phyloP scores from a whole-genome alignment of 2,888 invertebrate genomes.

The Unio pictorum region DNA sequence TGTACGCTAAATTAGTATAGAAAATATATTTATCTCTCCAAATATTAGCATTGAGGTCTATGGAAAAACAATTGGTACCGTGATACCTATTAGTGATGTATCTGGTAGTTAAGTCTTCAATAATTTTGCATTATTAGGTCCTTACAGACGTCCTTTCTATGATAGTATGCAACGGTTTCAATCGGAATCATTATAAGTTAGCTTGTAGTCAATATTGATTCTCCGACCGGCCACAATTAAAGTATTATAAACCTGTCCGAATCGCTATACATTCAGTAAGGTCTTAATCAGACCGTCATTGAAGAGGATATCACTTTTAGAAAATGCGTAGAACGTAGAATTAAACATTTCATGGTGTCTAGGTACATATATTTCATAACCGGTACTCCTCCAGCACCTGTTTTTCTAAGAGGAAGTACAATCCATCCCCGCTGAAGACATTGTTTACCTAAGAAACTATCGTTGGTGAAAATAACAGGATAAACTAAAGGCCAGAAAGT shows the following conservation, averaged over 20 bases:
- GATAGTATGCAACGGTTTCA: conserved; percentile 3
- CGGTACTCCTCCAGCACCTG: conserved; percentile 3
- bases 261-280: neutral
- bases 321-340: conserved; percentile 11
- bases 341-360: neutral
- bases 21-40: no score
- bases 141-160: conserved; percentile 2
- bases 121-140: no score
- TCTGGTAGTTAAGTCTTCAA: no score
- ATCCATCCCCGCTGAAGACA: conserved; percentile 3
- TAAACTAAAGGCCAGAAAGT: conserved; percentile 2
- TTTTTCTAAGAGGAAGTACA: conserved; percentile 1
- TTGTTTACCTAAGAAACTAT: neutral
- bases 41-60: no score
- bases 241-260: neutral
- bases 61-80: no score
- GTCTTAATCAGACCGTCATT: conserved; percentile 4
- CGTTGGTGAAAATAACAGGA: conserved; percentile 7
- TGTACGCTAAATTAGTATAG: no score
- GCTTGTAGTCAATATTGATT: conserved; percentile 5
- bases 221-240: conserved; percentile 7
- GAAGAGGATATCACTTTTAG: conserved; percentile 14
- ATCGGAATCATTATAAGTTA: neutral
- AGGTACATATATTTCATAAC: conserved; percentile 15
- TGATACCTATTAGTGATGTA: no score